Conservation (phyloP, 2,888 invertebrate genomes). For the Asteroscopus sphinx region DNA sequence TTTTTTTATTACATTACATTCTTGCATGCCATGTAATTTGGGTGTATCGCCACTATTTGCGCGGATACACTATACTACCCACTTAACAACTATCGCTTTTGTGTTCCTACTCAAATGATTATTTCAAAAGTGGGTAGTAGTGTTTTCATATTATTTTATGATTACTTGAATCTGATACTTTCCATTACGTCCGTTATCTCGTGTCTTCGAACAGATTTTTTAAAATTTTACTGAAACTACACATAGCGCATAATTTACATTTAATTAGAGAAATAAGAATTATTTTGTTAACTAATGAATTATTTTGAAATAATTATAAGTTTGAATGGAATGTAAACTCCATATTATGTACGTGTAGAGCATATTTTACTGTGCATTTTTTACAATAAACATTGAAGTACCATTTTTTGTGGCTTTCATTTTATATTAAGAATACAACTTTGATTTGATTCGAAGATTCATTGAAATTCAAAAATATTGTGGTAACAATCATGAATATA, state of each 20-base stretch:
- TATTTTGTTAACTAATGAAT: constrained; percentile 43
- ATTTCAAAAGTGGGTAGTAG: too few species aligned
- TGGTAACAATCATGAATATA: too few species aligned
- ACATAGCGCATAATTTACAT: constrained; percentile 51
- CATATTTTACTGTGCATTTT: constrained; percentile 41
- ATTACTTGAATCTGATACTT: too few species aligned
- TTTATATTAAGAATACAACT: neutral
- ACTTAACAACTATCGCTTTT: too few species aligned
- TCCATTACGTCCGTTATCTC: constrained; percentile 20
- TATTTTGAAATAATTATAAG: constrained; percentile 44
- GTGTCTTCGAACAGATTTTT: constrained; percentile 41
- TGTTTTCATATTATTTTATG: too few species aligned
- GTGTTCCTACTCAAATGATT: too few species aligned
- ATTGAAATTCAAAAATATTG: too few species aligned
- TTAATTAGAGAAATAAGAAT: constrained; percentile 22
- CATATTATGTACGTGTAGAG: constrained; percentile 30
- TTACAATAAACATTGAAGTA: constrained; percentile 51
- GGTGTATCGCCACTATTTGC: too few species aligned
- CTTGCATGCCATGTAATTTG: too few species aligned
- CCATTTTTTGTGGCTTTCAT: constrained; percentile 32
- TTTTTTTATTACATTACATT: too few species aligned
- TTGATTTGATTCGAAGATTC: neutral
- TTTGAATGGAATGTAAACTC: constrained; percentile 37
- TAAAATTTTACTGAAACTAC: constrained; percentile 23
- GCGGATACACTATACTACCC: too few species aligned